Evolutionary conservation across 1,140 invertebrate genomes (phyloP).

Genomic region (Thalassaphorura encarpata): DNA sequence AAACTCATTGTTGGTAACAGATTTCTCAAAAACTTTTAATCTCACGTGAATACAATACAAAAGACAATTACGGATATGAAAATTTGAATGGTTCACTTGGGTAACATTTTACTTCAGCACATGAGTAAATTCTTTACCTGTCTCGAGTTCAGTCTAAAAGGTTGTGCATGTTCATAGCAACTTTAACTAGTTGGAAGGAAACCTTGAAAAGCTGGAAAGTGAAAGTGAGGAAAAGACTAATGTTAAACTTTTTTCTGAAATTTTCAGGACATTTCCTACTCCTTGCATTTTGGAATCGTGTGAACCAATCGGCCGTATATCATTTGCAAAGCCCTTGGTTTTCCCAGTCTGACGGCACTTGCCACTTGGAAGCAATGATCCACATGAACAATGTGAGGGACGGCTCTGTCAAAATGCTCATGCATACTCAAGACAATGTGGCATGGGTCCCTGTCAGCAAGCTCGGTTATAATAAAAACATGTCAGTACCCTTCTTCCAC

Average conservation of each 20-base stretch:
- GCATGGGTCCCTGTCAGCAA: slow-evolving; percentile 18
- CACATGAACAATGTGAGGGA: slow-evolving; percentile 31
- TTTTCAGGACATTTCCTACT: slow-evolving; percentile 31
- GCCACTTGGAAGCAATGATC: slow-evolving; percentile 26
- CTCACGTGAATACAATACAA: too few relatives aligned
- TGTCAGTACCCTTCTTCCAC: slow-evolving; percentile 18
- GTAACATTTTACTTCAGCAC: too few relatives aligned
- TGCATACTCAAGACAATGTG: slow-evolving; percentile 22
- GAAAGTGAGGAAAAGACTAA: too few relatives aligned
- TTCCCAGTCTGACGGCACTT: slow-evolving; percentile 17
- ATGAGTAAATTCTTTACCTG: too few relatives aligned
- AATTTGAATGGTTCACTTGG: too few relatives aligned
- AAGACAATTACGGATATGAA: too few relatives aligned
- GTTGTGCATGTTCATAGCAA: too few relatives aligned
- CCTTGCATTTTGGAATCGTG: slow-evolving; percentile 15
- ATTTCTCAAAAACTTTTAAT: too few relatives aligned
- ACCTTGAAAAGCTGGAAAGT: neutral
- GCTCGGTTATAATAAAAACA: slow-evolving; percentile 23
- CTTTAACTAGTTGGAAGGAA: too few relatives aligned
- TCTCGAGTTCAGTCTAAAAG: too few relatives aligned
- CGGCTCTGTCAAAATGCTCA: slow-evolving; percentile 20
- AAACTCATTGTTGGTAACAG: too few relatives aligned
- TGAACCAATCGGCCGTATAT: slow-evolving; percentile 20
- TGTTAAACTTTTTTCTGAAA: too few relatives aligned
- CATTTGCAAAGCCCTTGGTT: slow-evolving; percentile 30